These are phyloP conservation scores for Drosophila anomalata DNA, from an alignment of 2,888 invertebrate genomes.

Conservation along the genomic window DNA sequence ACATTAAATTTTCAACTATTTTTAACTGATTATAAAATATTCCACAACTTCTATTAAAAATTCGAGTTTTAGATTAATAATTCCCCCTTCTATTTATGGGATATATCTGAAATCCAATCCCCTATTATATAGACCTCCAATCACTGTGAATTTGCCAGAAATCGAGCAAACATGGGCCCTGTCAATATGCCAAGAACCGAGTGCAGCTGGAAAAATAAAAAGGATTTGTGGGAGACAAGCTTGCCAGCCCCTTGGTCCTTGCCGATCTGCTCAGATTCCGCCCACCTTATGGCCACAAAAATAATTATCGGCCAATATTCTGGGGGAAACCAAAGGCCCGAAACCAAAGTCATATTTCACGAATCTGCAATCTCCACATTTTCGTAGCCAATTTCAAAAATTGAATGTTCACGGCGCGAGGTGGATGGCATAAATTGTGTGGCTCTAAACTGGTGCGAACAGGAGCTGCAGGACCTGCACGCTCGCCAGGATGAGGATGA, in stretches of 20 bases:
- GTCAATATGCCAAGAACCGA: constrained; percentile 33
- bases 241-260: background rate
- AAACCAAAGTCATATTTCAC: constrained; percentile 58
- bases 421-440: constrained; percentile 67
- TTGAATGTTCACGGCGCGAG: constrained; percentile 58
- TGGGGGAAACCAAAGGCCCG: background rate
- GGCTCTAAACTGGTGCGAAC: constrained; percentile 16
- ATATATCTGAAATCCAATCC: too few species aligned
- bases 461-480: background rate
- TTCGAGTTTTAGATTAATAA: too few species aligned
- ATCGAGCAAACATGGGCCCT: constrained; percentile 21
- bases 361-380: constrained; percentile 64
- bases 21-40: too few species aligned
- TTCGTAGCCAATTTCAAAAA: constrained; percentile 73
- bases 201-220: constrained; percentile 31
- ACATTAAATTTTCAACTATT: too few species aligned
- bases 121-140: background rate
- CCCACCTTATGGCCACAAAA: background rate
- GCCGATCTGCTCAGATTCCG: background rate
- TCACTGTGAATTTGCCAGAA: constrained; percentile 14
- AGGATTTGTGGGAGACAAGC: background rate
- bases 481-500: background rate
- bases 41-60: too few species aligned
- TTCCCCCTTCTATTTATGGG: too few species aligned
- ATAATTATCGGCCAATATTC: constrained; percentile 24